A percentile compares a stretch with the other conserved stretches of the same genome.
These are phyloP conservation scores for Phengaris alcon DNA, from an alignment of 2,888 invertebrate genomes.

Conservation along the genomic window DNA sequence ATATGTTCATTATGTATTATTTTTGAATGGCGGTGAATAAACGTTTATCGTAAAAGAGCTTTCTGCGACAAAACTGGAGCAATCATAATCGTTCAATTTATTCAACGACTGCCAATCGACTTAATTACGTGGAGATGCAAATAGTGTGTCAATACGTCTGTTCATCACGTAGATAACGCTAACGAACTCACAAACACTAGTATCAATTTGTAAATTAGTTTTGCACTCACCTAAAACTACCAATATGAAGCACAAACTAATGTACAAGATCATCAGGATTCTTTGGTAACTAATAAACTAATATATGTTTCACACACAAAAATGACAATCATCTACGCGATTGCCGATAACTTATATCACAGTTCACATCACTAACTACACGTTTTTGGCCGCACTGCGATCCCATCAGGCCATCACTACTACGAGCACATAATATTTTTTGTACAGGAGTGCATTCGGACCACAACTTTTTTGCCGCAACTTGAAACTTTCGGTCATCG, in stretches of 20 bases:
- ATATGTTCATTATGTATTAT: neutral
- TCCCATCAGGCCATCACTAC: conserved; percentile 75
- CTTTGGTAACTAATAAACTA: conserved; percentile 79
- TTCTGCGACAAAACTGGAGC: neutral
- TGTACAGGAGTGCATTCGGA: conserved; percentile 69
- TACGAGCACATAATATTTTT: conserved; percentile 69
- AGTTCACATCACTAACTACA: conserved; percentile 77
- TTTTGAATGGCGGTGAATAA: neutral
- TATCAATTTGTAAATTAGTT: conserved; percentile 1
- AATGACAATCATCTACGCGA: conserved; percentile 75
- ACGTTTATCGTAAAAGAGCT: neutral
- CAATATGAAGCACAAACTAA: conserved; percentile 79
- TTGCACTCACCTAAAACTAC: conserved; percentile 75
- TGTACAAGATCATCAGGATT: conserved; percentile 79
- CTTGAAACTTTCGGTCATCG: conserved; percentile 74
- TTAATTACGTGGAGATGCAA: conserved; percentile 21
- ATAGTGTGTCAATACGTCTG: conserved; percentile 22
- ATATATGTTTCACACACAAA: conserved; percentile 66
- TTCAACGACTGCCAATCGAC: conserved; percentile 20
- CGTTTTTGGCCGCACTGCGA: conserved; percentile 70
- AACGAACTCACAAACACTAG: neutral
- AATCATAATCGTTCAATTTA: conserved; percentile 23
- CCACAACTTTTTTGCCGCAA: conserved; percentile 68
- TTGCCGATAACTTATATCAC: conserved; percentile 75
- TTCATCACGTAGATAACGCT: neutral